These are phyloP conservation scores for Anorthoa munda DNA, from an alignment of 2,888 invertebrate species.

Conservation along the genomic window DNA sequence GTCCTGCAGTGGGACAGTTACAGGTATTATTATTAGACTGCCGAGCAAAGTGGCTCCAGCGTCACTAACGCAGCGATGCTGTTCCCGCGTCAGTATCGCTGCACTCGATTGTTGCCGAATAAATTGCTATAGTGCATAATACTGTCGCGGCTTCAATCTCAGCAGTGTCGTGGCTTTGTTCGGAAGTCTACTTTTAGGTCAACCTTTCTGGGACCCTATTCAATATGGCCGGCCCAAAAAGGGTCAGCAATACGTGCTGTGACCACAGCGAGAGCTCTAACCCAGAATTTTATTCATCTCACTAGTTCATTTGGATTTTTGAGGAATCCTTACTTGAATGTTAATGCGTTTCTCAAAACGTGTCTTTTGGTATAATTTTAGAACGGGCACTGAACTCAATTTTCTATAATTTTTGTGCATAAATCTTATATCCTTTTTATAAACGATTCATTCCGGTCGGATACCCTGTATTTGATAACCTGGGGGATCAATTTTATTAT, in stretches of 20 bases:
- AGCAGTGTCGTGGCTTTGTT: no score
- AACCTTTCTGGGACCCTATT: conserved; percentile 10
- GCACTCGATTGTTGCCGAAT: no score
- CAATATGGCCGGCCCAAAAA: conserved; percentile 9
- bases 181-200: neutral
- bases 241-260: conserved; percentile 7
- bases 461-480: no score
- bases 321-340: conserved; percentile 21
- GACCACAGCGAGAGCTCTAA: neutral
- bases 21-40: no score
- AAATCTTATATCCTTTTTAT: neutral
- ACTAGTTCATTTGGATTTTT: conserved; percentile 16
- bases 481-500: no score
- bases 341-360: conserved; percentile 4
- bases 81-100: no score
- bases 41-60: no score
- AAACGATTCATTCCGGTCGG: no score
- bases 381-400: neutral
- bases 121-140: no score
- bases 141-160: no score
- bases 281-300: conserved; percentile 9
- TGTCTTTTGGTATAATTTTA: neutral
- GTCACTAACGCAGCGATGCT: no score
- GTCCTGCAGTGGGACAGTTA: no score
- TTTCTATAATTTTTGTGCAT: neutral